Percentiles rank a stretch among this genome's conserved stretches.
phyloP scores from a whole-genome alignment of 2,888 invertebrate genomes.

The Yponomeuta malinellus region DNA sequence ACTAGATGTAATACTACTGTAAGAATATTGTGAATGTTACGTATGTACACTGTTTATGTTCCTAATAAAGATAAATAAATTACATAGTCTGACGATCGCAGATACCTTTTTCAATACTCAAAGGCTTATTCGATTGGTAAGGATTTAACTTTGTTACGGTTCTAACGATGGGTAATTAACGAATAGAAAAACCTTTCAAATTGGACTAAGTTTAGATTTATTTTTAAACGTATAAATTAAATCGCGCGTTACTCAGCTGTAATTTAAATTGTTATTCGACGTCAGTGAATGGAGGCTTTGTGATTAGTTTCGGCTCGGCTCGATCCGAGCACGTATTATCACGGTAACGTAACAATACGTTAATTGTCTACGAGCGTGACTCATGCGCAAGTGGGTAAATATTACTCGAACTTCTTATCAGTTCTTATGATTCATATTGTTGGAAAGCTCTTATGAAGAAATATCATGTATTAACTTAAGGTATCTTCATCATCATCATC shows the following conservation, averaged over 20 bases:
- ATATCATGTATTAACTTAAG: too few relatives aligned
- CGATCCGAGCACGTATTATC: background rate
- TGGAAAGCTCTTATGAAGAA: too few relatives aligned
- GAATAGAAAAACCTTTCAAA: background rate
- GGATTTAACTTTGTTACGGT: too few relatives aligned
- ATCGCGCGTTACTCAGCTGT: background rate
- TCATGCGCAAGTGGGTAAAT: background rate
- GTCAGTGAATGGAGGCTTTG: conserved; percentile 12
- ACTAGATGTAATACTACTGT: too few relatives aligned
- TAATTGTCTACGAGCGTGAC: background rate
- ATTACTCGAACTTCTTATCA: background rate
- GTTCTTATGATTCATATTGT: background rate
- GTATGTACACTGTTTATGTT: too few relatives aligned
- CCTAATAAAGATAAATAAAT: too few relatives aligned
- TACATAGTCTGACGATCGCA: too few relatives aligned
- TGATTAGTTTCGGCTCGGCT: background rate
- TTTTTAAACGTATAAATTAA: conserved; percentile 1
- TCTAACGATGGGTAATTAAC: too few relatives aligned
- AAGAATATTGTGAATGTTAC: too few relatives aligned
- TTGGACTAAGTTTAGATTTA: background rate
- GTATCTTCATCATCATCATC: too few relatives aligned
- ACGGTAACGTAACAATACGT: background rate
- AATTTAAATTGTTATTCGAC: conserved; percentile 5
- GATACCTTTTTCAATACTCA: too few relatives aligned
- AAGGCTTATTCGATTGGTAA: too few relatives aligned